Evolutionary conservation across 37 sponge, comb jelly and placozoan species (phyloP), one percentile per base, ranked within the genome.

Genomic region (Lycopodina hypogea): DNA sequence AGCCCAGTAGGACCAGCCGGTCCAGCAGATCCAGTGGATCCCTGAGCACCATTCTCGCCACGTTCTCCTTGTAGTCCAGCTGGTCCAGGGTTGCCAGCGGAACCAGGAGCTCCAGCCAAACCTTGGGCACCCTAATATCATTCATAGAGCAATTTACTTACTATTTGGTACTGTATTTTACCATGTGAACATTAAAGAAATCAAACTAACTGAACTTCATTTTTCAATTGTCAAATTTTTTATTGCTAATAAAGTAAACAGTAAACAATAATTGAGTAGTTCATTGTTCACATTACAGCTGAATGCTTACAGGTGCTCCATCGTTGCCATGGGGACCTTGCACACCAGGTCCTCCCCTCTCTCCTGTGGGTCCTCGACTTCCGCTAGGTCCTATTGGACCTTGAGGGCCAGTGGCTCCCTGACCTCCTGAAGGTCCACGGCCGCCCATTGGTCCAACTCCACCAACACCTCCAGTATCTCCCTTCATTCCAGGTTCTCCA

Each of bases 301-400:
- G 9, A 45, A 4, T 45, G 8, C 48, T 45, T 45, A 45, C 48
- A 45, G 48, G 48, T 45, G 48, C 48, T 45, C 48, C 48, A 45
- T 45, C 48, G 9, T 45, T 45, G 8, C 48, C 48, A 45, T 45
- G 48, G 48, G 76, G 68, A 37, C 87, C 87, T 39, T 74, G 38
- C 30, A 65, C 64, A 17, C 88, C 88, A 3, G 42, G 82, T 21
- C 14, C 36, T 39, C 78, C 86, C 53, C 22, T 18, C 32, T 45
- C 70, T 68, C 88, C 88, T 38, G 33, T 41, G 53, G 67, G 42
- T 80, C 87, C 87, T 42, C 69, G 41, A 68, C 22, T 68, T 68
- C 69, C 41, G 6, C 15, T 6, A 26, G 60, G n/a, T 28, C 60
- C 60, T 23, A 17, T 12, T 59, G 18, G 18, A 18, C 60, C 60